Percentiles rank a stretch among this genome's conserved stretches.
Conservation (phyloP, 2,888 invertebrate genomes). For the Dynastes grantii region DNA sequence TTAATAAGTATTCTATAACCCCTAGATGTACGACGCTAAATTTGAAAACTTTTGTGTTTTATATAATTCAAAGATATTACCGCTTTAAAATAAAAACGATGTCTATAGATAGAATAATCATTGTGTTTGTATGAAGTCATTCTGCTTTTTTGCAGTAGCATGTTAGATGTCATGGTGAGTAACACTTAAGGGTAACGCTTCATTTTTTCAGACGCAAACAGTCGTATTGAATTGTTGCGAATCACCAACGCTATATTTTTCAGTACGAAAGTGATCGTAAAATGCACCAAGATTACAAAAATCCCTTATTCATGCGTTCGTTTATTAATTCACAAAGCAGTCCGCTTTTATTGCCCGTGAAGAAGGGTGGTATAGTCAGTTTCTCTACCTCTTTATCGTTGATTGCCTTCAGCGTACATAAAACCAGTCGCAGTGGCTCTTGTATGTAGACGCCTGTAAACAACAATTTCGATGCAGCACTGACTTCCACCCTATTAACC, state of each 20-base stretch:
- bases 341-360: slow-evolving; percentile 45
- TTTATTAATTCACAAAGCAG: slow-evolving; percentile 45
- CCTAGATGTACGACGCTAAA: no score
- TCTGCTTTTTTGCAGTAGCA: not conserved
- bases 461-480: slow-evolving; percentile 49
- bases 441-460: slow-evolving; percentile 50
- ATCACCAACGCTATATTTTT: not conserved
- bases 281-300: slow-evolving; percentile 43
- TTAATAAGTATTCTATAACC: no score
- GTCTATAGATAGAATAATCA: not conserved
- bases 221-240: slow-evolving; percentile 25
- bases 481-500: slow-evolving; percentile 56
- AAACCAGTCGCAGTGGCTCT: slow-evolving; percentile 36
- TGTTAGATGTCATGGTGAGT: not conserved
- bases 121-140: no score
- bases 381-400: slow-evolving; percentile 44
- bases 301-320: slow-evolving; percentile 46
- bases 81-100: no score
- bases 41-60: no score
- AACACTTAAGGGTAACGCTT: no score
- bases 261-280: slow-evolving; percentile 39
- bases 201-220: not conserved
- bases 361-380: slow-evolving; percentile 37
- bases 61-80: no score
- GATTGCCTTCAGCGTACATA: slow-evolving; percentile 40